Percentiles rank a stretch among this genome's conserved stretches.
Evolutionary conservation across 2,888 invertebrate species (phyloP).

Genomic region (Drosophila mimetica): DNA sequence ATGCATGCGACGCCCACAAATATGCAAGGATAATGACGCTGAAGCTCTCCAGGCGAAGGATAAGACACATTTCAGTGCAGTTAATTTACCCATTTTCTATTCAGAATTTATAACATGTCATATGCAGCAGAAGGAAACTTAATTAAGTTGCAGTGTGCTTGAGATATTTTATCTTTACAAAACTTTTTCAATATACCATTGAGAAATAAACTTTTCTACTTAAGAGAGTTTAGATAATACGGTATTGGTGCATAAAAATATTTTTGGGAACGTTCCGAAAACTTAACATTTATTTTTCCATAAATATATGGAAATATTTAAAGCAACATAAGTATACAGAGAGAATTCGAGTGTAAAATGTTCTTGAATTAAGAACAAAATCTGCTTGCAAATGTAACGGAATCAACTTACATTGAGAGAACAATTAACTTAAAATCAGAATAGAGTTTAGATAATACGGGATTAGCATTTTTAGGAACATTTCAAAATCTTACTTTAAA

Average conservation of each 20-base stretch:
- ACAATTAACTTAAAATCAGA: too few relatives aligned
- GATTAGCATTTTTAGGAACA: too few relatives aligned
- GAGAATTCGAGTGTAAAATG: too few relatives aligned
- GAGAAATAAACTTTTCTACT: neutral
- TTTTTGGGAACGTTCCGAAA: neutral
- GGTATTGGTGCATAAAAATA: too few relatives aligned
- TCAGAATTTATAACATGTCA: neutral
- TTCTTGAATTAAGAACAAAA: too few relatives aligned
- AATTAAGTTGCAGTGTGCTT: neutral
- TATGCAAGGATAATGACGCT: constrained; percentile 32
- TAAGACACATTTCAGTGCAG: constrained; percentile 6
- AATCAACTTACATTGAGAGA: too few relatives aligned
- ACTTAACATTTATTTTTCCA: too few relatives aligned
- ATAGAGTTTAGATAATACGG: too few relatives aligned
- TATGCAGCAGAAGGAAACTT: neutral
- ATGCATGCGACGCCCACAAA: constrained; percentile 28
- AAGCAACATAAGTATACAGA: too few relatives aligned
- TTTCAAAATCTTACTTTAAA: too few relatives aligned
- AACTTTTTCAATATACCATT: constrained; percentile 2
- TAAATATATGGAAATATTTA: too few relatives aligned
- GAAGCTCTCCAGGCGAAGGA: constrained; percentile 7
- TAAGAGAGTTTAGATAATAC: neutral
- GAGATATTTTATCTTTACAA: neutral
- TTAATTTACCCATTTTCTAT: constrained; percentile 3
- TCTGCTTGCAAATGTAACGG: too few relatives aligned